A percentile compares a stretch with the other conserved stretches of the same genome.
Conservation (phyloP, 2,113 vertebrate genomes). For the Neolamprologus devosi region DNA sequence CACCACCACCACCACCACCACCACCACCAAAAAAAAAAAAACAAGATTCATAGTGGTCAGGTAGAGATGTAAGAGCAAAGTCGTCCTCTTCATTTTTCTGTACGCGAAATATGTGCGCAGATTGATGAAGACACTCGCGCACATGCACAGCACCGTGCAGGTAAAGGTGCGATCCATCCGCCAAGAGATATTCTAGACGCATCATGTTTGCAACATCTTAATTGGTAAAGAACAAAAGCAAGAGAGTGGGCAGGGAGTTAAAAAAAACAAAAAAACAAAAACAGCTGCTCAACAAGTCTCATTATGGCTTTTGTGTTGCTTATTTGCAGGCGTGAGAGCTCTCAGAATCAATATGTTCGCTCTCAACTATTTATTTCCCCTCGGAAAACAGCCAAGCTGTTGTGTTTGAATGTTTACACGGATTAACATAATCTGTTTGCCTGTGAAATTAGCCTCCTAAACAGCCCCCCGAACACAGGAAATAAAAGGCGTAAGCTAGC, state of each 20-base stretch:
- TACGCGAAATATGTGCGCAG: neutral
- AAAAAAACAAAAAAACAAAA: neutral
- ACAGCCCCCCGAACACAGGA: conserved; percentile 64
- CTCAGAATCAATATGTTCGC: conserved; percentile 68
- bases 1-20: too few relatives aligned
- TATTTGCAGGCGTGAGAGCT: conserved; percentile 59
- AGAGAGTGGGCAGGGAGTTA: neutral
- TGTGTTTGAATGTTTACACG: conserved; percentile 76
- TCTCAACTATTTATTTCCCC: conserved; percentile 72
- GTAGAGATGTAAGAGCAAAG: neutral
- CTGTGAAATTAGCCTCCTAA: conserved; percentile 76
- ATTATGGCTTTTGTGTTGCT: conserved; percentile 63
- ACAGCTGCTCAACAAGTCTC: conserved; percentile 61
- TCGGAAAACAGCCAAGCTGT: conserved; percentile 69
- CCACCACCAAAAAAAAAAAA: too few relatives aligned
- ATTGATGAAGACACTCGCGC: neutral
- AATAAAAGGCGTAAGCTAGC: conserved; percentile 67
- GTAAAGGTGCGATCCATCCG: neutral
- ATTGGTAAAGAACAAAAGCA: conserved; percentile 40
- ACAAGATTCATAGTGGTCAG: neutral
- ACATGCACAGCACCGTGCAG: neutral
- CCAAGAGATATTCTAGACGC: neutral
- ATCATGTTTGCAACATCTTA: conserved; percentile 43
- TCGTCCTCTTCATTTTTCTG: neutral
- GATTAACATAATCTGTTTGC: conserved; percentile 79